A percentile compares a stretch with the other conserved stretches of the same genome.
Evolutionary conservation across 1,140 invertebrate species (phyloP).

Genomic region (Dendrolimus punctatus): DNA sequence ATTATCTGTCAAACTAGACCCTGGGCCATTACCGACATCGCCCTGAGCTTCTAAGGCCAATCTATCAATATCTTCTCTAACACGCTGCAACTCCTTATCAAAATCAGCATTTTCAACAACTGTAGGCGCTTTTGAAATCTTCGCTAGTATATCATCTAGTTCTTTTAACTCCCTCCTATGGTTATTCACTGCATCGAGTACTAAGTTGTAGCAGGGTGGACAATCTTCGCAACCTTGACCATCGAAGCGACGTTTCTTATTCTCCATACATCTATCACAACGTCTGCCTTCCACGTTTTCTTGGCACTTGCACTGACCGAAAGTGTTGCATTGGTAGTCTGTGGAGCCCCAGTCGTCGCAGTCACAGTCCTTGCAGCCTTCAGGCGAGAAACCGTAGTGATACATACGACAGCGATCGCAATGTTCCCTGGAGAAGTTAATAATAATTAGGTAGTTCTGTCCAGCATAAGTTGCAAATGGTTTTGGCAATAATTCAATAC

Average conservation of each 20-base stretch:
- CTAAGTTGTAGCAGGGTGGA: slow-evolving; percentile 93
- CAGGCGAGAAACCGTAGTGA: slow-evolving; percentile 91
- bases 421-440: slow-evolving; percentile 58
- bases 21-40: slow-evolving; percentile 75
- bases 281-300: slow-evolving; percentile 91
- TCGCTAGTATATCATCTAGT: slow-evolving; percentile 73
- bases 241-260: slow-evolving; percentile 83
- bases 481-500: too few species aligned
- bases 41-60: slow-evolving; percentile 80
- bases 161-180: slow-evolving; percentile 85
- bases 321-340: slow-evolving; percentile 85
- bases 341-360: slow-evolving; percentile 92
- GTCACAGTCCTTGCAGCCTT: slow-evolving; percentile 89
- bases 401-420: slow-evolving; percentile 90
- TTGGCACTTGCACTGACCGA: slow-evolving; percentile 91
- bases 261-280: slow-evolving; percentile 94
- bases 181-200: slow-evolving; percentile 88
- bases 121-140: slow-evolving; percentile 83
- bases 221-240: slow-evolving; percentile 91
- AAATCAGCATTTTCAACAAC: slow-evolving; percentile 90
- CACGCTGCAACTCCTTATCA: slow-evolving; percentile 80
- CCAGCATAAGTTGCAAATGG: too few species aligned
- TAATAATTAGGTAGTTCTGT: too few species aligned
- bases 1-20: slow-evolving; percentile 77
- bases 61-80: slow-evolving; percentile 80